Conservation (phyloP, 2,113 vertebrate genomes). For the Harpagus bidentatus region DNA sequence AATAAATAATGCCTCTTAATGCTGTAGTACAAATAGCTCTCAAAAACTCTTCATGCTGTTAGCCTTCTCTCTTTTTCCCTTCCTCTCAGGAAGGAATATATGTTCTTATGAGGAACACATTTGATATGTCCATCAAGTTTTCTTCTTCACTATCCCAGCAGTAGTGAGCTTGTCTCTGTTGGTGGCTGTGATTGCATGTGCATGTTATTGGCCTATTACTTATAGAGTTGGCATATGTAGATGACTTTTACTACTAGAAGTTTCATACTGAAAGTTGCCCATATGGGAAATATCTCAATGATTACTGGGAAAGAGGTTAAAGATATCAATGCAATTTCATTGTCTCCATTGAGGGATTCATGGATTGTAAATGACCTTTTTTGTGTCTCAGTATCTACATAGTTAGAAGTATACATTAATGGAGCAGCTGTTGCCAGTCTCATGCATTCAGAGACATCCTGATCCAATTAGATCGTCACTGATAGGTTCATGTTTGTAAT, state of each 20-base stretch:
- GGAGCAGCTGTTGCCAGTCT: not conserved
- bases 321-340: not conserved
- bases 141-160: not conserved
- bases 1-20: not conserved
- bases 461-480: not conserved
- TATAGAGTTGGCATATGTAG: not conserved
- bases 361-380: not conserved
- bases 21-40: not conserved
- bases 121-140: not conserved
- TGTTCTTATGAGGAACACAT: not conserved
- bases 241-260: not conserved
- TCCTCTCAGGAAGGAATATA: not conserved
- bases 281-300: not conserved
- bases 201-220: not conserved
- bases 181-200: not conserved
- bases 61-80: not conserved
- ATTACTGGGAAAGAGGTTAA: not conserved
- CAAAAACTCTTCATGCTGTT: not conserved
- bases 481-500: not conserved
- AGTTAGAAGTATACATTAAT: not conserved
- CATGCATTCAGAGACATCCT: not conserved
- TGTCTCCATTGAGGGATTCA: not conserved
- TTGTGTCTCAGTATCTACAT: not conserved
- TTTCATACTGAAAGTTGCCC: not conserved
- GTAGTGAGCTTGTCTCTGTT: not conserved